These are phyloP conservation scores for Gastrophysa polygoni DNA, from an alignment of 2,888 invertebrate genomes.

Conservation along the genomic window DNA sequence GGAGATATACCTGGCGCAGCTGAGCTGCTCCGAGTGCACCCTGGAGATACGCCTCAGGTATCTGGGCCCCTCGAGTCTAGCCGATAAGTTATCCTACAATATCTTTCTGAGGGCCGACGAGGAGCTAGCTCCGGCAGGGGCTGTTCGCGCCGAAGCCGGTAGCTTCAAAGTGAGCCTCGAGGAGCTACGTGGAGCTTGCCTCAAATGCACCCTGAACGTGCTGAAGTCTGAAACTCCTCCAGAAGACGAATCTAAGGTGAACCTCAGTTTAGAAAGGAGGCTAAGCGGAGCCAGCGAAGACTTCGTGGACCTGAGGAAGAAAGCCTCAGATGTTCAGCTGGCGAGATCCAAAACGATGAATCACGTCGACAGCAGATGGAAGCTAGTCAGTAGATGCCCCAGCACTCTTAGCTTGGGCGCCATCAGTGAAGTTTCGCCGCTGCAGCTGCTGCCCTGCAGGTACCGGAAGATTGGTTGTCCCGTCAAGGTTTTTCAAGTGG, in stretches of 20 bases:
- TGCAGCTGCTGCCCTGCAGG: conserved; percentile 40
- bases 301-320: neutral
- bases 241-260: conserved; percentile 25
- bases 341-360: conserved; percentile 37
- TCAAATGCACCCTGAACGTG: conserved; percentile 35
- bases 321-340: conserved; percentile 16
- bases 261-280: neutral
- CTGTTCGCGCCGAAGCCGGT: conserved; percentile 22
- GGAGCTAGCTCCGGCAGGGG: conserved; percentile 22
- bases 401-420: conserved; percentile 39
- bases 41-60: conserved; percentile 43
- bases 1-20: conserved; percentile 48
- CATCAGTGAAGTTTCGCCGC: conserved; percentile 36
- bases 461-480: conserved; percentile 44
- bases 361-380: conserved; percentile 31
- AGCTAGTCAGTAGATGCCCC: conserved; percentile 28
- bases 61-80: conserved; percentile 41
- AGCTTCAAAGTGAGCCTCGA: conserved; percentile 31
- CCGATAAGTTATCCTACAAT: conserved; percentile 42
- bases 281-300: conserved; percentile 17
- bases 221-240: conserved; percentile 17
- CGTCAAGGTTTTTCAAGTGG: conserved; percentile 38
- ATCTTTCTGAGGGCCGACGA: conserved; percentile 27
- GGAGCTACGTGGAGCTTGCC: conserved; percentile 21
- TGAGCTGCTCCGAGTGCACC: conserved; percentile 24